Evolutionary conservation across 2,797 vertebrate genomes (phyloP).

Genomic region (Semotilus atromaculatus): DNA sequence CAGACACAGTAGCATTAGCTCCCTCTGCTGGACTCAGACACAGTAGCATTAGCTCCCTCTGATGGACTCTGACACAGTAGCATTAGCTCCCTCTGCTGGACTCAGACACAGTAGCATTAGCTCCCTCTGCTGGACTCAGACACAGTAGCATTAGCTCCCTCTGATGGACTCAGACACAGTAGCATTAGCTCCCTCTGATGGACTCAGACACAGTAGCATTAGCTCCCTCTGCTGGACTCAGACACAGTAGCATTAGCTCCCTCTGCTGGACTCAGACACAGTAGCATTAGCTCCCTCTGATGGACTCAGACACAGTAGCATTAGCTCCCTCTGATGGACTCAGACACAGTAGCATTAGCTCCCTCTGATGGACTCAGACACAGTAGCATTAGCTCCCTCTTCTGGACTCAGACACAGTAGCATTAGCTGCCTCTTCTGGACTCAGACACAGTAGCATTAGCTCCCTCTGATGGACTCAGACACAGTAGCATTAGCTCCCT

Average conservation of each 20-base stretch:
- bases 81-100: background rate
- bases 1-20: too few species aligned
- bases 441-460: too few species aligned
- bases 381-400: background rate
- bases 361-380: background rate
- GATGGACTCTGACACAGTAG: too few species aligned
- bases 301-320: too few species aligned
- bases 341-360: too few species aligned
- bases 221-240: background rate
- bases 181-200: background rate
- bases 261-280: background rate
- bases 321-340: background rate
- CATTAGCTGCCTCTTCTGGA: background rate
- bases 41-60: background rate
- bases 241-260: too few species aligned
- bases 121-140: background rate
- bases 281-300: background rate
- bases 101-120: too few species aligned
- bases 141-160: background rate
- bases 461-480: background rate
- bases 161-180: too few species aligned
- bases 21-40: background rate
- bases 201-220: too few species aligned
- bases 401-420: too few species aligned
- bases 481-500: background rate